Conservation (phyloP, 2,888 invertebrate genomes). For the Ennomos erosarius region DNA sequence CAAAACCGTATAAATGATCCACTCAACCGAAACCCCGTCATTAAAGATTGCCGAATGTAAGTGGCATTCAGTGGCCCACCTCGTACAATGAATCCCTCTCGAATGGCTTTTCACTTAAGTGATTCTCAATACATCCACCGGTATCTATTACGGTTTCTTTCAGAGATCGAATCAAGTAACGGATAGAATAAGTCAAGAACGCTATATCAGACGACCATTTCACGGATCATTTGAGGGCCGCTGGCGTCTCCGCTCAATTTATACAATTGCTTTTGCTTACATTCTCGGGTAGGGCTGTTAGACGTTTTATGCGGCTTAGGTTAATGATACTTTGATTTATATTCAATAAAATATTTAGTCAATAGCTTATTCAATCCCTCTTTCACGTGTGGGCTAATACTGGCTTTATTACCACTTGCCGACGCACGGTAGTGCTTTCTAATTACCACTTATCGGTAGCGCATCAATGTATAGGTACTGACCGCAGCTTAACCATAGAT, state of each 20-base stretch:
- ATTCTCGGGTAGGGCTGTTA: constrained; percentile 35
- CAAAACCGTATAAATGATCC: constrained; percentile 21
- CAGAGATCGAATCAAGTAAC: constrained; percentile 55
- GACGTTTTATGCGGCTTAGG: background rate
- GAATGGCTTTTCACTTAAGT: constrained; percentile 44
- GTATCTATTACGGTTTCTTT: constrained; percentile 49
- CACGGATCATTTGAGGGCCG: constrained; percentile 55
- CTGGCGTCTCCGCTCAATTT: constrained; percentile 57
- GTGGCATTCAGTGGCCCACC: constrained; percentile 19
- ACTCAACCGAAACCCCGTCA: constrained; percentile 27
- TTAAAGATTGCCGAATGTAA: constrained; percentile 35
- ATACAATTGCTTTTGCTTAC: constrained; percentile 55
- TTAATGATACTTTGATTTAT: background rate
- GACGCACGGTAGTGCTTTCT: no score
- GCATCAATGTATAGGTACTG: no score
- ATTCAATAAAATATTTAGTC: background rate
- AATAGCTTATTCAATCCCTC: background rate
- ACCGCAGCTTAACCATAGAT: no score
- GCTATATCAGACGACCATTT: constrained; percentile 60
- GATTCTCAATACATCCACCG: constrained; percentile 49
- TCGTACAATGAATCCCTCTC: constrained; percentile 34
- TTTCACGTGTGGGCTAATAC: background rate
- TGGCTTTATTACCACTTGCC: background rate
- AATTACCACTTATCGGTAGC: no score
- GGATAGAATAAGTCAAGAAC: constrained; percentile 61